Base-by-base conservation (phyloP, 2,797 vertebrate species). In the Spondyliosoma cantharus region DNA sequence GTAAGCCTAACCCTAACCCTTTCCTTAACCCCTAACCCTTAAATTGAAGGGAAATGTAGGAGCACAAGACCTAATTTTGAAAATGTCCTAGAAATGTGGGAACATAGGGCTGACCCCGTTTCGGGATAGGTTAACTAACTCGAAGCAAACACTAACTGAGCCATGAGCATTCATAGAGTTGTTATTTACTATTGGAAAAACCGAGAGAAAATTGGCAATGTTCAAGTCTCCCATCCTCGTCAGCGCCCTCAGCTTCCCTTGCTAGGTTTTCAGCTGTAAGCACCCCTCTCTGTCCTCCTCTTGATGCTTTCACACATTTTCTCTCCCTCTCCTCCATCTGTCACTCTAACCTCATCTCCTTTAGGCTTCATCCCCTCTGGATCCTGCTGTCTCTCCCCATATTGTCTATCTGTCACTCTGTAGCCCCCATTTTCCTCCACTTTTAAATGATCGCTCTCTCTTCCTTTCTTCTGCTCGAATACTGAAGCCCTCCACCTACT, bases 311-410 rank as follows among this genome's bases (percentile, higher is more conserved):
- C 45, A 61, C 27, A 27, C 5, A 2, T 77, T 79, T 67, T 24
- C 56, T 37, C 43, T 63, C 20, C n/a, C 46, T 72, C 45, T 46
- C 15, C 15, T 61, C 84, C 85, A 87, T 84, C 84, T 81, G 82
- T 85, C 83, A 60, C 74, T 74, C 69, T 62, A 71, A 74, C 76
- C 84, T 79, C 64, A 67, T 80, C 80, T 81, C 22, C n/a, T 69
- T 65, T 82, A 72, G 73, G 69, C 63, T 80, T 86, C 79, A 76
- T 86, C 81, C 71, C 69, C 69, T 73, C 52, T 74, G 73, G 54
- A 76, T 78, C 74, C 50, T 56, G 53, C 85, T 75, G 62, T 64
- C 43, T 77, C 54, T 73, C 57, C 45, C 37, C 63, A 3, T 46
- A 27, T 25, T 59, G 66, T 67, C 22, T 73, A 17, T 75, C 68